Percentiles rank a stretch among this genome's conserved stretches.
These are phyloP conservation scores for Caenorhabditis doughertyi DNA, from an alignment of 2,888 invertebrate genomes.

Conservation along the genomic window DNA sequence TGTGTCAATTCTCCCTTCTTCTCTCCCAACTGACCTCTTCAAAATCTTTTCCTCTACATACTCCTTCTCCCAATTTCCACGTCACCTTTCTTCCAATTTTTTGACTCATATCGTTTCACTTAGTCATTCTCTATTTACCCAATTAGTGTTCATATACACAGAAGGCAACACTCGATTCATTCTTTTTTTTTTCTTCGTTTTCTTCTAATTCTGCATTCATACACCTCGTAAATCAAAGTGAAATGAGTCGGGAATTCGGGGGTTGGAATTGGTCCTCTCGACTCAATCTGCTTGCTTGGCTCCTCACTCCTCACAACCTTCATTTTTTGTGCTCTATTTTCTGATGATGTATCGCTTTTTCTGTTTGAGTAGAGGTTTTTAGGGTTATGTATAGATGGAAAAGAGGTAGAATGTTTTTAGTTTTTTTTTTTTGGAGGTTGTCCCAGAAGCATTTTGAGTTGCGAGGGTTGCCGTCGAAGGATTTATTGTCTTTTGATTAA, in stretches of 20 bases:
- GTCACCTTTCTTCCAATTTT: background rate
- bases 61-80: background rate
- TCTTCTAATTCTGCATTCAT: slow-evolving; percentile 50
- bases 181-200: background rate
- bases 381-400: background rate
- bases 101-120: background rate
- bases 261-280: background rate
- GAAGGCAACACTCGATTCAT: background rate
- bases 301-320: background rate
- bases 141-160: background rate
- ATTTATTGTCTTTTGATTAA: no score
- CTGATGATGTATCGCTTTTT: slow-evolving; percentile 29
- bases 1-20: slow-evolving; percentile 8
- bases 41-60: background rate
- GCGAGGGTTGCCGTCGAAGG: no score
- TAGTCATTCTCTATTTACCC: background rate
- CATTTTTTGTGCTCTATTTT: slow-evolving; percentile 6
- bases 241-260: slow-evolving; percentile 49
- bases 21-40: background rate
- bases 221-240: slow-evolving; percentile 59
- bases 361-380: background rate
- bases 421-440: background rate
- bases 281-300: background rate
- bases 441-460: no score
- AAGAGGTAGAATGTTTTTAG: background rate